Conservation (phyloP, 2,888 invertebrate species). For the Hyppa rectilinea region DNA sequence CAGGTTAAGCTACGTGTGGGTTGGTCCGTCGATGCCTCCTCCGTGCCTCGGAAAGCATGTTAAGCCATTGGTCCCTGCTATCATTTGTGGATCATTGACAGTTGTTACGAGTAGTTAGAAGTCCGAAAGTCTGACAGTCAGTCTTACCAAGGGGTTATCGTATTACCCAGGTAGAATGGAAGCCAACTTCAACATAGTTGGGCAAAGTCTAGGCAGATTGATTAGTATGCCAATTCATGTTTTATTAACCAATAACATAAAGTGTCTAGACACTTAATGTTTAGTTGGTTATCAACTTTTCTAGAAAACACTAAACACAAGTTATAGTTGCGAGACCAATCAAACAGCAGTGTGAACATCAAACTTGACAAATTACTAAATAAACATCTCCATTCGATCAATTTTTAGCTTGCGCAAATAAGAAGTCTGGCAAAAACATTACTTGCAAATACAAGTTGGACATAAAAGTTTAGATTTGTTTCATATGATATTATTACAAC, state of each 20-base stretch:
- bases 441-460: background rate
- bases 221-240: too few species aligned
- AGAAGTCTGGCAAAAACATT: background rate
- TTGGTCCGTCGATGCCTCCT: too few species aligned
- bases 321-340: background rate
- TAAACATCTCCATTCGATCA: background rate
- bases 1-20: too few species aligned
- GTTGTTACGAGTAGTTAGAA: too few species aligned
- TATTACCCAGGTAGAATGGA: too few species aligned
- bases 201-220: too few species aligned
- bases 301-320: background rate
- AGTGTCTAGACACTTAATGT: background rate
- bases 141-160: too few species aligned
- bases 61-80: too few species aligned
- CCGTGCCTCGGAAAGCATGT: too few species aligned
- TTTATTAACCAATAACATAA: background rate
- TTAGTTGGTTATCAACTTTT: background rate
- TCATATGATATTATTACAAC: background rate
- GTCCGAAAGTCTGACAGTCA: too few species aligned
- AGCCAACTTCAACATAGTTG: too few species aligned
- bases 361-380: background rate
- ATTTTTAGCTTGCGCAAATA: background rate
- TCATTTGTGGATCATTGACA: too few species aligned
- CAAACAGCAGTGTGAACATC: background rate
- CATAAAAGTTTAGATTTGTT: background rate